Base-by-base conservation (phyloP, 1,140 invertebrate genomes). In the Cataglyphis hispanica region DNA sequence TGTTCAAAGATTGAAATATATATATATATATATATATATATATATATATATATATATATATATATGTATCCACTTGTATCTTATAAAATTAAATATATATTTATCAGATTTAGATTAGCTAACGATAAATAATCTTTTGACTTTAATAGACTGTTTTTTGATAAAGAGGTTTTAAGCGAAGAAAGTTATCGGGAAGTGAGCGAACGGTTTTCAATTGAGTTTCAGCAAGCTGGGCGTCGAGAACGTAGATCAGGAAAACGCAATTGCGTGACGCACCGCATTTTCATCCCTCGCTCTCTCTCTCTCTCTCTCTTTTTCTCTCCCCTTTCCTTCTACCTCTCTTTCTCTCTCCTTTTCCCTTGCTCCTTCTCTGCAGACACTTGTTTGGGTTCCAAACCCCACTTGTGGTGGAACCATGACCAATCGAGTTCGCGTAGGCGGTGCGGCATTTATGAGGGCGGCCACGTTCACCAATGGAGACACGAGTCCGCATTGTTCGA, bases 341-440 rank as follows among this genome's bases (percentile, higher is more conserved):
- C 43, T 13, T 3, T 46, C 43, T 46, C 43, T 46, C 43, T 53
- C 7, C n/a, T 22, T 37, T 31, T 19, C 11, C 34, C 56, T 58
- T 46, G 11, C 43, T 40, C 43, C 3, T 75, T 50, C 7, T 50
- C 13, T 46, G 1, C n/a, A 19, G 10, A 27, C 3, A 11, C 10
- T 22, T 16, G 43, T 31, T n/a, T 60, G 34, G n/a, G 13, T 61
- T 86, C 50, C 25, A 53, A 8, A n/a, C 43, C 31, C 60, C 70
- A 34, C 60, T 75, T 37, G 43, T 53, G 22, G 43, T 50, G 31
- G 37, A 67, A 80, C 74, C 58, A 74, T 66, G 63, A 19, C 88
- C 87, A 88, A 89, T 88, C 1, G 58, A 50, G 56, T 25, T 10
- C 1, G n/a, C 86, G 88, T 77, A 78, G 88, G 87, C 69, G 88